Conservation (phyloP, 2,113 vertebrate species). For the Marcusenius ussheri region DNA sequence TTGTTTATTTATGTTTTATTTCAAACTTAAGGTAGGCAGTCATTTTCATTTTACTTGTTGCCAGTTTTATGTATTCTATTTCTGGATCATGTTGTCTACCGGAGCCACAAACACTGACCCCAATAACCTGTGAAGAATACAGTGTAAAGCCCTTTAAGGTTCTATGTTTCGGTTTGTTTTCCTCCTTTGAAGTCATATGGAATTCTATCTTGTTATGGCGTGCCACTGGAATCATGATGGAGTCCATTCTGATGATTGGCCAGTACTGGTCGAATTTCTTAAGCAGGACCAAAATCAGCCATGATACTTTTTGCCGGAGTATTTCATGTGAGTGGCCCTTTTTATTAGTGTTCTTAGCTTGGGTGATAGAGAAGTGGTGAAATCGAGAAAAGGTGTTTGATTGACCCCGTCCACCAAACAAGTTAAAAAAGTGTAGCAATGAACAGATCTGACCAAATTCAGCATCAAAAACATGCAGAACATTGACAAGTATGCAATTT, state of each 20-base stretch:
- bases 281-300: not conserved
- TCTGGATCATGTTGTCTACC: not conserved
- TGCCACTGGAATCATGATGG: not conserved
- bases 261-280: not conserved
- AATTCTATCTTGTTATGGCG: not conserved
- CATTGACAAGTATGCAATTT: not conserved
- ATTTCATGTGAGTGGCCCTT: not conserved
- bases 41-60: not conserved
- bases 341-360: not conserved
- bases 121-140: not conserved
- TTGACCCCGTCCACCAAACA: not conserved
- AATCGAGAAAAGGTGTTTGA: not conserved
- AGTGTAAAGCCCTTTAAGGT: not conserved
- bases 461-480: not conserved
- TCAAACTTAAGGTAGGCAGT: not conserved
- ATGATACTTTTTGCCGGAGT: not conserved
- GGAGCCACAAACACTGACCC: not conserved
- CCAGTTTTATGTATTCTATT: not conserved
- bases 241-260: not conserved
- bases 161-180: not conserved
- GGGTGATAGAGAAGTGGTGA: not conserved
- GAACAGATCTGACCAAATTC: not conserved
- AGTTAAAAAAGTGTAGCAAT: not conserved
- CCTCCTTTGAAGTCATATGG: not conserved
- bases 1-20: not conserved